Conservation (phyloP, 2,888 invertebrate genomes). For the Fragum fragum region DNA sequence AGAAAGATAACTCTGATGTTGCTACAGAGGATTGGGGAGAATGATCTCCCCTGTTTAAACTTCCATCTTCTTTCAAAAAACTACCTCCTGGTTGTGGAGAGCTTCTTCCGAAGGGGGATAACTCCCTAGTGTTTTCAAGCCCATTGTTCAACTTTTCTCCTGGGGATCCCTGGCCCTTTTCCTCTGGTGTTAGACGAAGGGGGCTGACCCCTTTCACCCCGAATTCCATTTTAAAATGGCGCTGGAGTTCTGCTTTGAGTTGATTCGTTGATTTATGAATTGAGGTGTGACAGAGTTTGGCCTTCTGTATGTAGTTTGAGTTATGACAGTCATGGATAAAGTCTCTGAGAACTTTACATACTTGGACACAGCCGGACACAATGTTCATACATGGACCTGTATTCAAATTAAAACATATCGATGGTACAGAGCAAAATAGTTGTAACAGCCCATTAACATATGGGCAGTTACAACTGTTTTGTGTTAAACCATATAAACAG, state of each 20-base stretch:
- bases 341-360: slow-evolving; percentile 82
- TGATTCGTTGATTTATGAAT: slow-evolving; percentile 58
- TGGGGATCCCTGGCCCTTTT: slow-evolving; percentile 8
- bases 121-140: slow-evolving; percentile 45
- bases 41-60: slow-evolving; percentile 29
- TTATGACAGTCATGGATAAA: slow-evolving; percentile 76
- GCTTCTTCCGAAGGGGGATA: slow-evolving; percentile 46
- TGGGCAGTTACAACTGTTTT: too few relatives aligned
- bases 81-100: slow-evolving; percentile 50
- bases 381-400: slow-evolving; percentile 85
- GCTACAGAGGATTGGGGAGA: slow-evolving; percentile 60
- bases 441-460: too few relatives aligned
- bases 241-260: slow-evolving; percentile 58
- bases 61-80: slow-evolving; percentile 34
- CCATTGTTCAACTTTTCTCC: slow-evolving; percentile 4
- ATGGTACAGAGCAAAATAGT: too few relatives aligned
- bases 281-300: slow-evolving; percentile 55
- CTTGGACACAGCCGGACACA: slow-evolving; percentile 84
- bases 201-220: slow-evolving; percentile 55
- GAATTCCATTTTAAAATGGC: slow-evolving; percentile 58
- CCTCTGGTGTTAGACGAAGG: slow-evolving; percentile 29
- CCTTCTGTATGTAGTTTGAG: slow-evolving; percentile 55
- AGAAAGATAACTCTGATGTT: slow-evolving; percentile 55
- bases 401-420: too few relatives aligned
- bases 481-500: too few relatives aligned